Percentiles rank a stretch among this genome's conserved stretches.
Evolutionary conservation across 2,888 invertebrate genomes (phyloP).

Genomic region (Acrocyrtus sp.): DNA sequence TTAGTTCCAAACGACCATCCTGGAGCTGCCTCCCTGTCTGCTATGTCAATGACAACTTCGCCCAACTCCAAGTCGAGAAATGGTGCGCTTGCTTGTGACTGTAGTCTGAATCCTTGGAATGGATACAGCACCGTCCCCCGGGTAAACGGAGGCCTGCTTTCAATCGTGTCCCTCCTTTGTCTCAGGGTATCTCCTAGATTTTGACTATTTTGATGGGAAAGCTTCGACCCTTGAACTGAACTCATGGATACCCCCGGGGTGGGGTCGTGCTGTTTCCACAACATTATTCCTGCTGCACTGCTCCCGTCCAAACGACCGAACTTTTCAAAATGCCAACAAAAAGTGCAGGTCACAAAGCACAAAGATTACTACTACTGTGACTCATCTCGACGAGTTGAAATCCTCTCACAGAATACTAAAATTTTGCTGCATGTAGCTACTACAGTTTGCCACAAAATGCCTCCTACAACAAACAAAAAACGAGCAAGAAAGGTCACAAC

Average conservation of each 20-base stretch:
- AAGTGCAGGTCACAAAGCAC: no score
- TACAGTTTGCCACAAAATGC: no score
- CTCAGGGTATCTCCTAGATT: constrained; percentile 17
- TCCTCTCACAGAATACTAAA: no score
- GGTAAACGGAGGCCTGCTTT: background rate
- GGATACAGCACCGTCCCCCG: constrained; percentile 37
- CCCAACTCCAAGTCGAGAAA: constrained; percentile 84
- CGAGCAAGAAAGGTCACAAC: no score
- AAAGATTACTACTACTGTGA: no score
- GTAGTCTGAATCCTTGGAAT: constrained; percentile 27
- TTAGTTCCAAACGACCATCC: constrained; percentile 48
- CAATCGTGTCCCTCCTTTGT: background rate
- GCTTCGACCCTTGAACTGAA: constrained; percentile 1
- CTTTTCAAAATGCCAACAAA: no score
- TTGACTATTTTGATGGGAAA: background rate
- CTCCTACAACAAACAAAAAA: no score
- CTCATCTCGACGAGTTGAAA: no score
- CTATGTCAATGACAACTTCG: constrained; percentile 91
- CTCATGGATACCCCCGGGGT: background rate
- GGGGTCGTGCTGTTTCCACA: constrained; percentile 44
- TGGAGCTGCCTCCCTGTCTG: constrained; percentile 77
- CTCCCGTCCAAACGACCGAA: no score
- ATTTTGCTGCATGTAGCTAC: no score
- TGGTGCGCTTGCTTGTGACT: background rate
- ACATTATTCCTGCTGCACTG: constrained; percentile 27